Evolutionary conservation across 1,140 invertebrate species (phyloP), one percentile per base, ranked within the genome.

Genomic region (Ostrea edulis): DNA sequence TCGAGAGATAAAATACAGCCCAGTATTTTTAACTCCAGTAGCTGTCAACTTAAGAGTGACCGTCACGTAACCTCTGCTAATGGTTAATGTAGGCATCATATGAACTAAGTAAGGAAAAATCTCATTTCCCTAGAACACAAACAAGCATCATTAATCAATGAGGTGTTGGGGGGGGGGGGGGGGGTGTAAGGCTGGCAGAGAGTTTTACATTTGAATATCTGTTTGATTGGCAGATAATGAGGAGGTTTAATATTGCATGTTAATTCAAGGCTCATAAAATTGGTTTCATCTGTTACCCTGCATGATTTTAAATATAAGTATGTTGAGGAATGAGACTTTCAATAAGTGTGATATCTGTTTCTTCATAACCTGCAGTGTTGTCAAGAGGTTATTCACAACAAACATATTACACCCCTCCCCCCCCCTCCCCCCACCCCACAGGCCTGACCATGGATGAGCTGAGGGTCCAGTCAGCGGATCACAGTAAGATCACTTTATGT

Each of bases 71-170:
- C 22, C 29, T 35, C 68, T 25, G 9, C 9, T 77, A 35, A 77
- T 77, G 68, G 68, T 9, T 77, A 77, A 77, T 77, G 25, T 77
- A 77, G 68, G 29, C 35, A 77, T 77, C 29, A 3, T 77, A 77
- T 77, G 68, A 77, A 25, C 68, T 14, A 11, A 4, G 29, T 77
- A 35, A 77, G 25, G 68, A 77, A 77, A 77, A 77, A 77, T 77
- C 25, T 14, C 29, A 29, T 77, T 12, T 29, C 29, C 68, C 55
- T 25, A 77, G 29, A 77, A 77, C 65, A 12, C 25, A 25, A 77
- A 77, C 68, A 77, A 9, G 22, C 25, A 25, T 77, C 68, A 77
- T 77, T 77, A 29, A 77, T 77, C 68, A 77, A 29, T 77, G 25
- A 35, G 22, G 25, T 29, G 22, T 77, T 58, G 0, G 12, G 17